Evolutionary conservation across 2,888 invertebrate species (phyloP), one percentile per base, ranked within the genome.

Genomic region (Eupeodes latifasciatus): DNA sequence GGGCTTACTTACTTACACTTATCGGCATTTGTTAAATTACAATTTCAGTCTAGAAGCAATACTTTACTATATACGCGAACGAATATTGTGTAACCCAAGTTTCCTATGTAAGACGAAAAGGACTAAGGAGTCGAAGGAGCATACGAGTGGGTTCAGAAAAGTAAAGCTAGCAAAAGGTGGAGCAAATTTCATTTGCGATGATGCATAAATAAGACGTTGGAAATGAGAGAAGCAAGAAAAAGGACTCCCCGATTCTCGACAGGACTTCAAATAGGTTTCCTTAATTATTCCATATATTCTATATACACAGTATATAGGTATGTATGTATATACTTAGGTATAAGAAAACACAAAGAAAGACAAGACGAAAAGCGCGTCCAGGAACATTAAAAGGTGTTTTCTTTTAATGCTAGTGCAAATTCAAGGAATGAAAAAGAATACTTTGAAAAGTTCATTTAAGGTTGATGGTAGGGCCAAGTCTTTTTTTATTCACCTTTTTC

Each of bases 11-110:
- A 84, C 88, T 85, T 88, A 85, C 81, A 88, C 81, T 85, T 81
- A 85, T 88, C 88, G 85, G 81, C 85, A 81, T 85, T 88, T 88
- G 85, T 88, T 85, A 85, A 85, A 88, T 88, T 88, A 85, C 88
- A 88, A 88, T 88, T 88, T 84, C 72, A 59, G 72, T 71, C 69
- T 74, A 62, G 78, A 66, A 59, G 27, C 12, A 59, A 27, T 27
- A 27, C 27, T 61, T 47, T 44, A 51, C 61, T 36, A 67, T 12
- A 6, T 4, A 59, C n/a, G 59, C 57, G 47, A 66, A 67, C 27
- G 12, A 27, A 51, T 71, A 47, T 61, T 55, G 71, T n/a, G 40
- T 40, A 62, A 44, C 62, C 62, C 11, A 62, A 62, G 44, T 62
- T 62, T 36, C 14, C 40, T 40, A 40, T 61, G 4, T n/a, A 44